Base-by-base conservation (phyloP, 2,113 vertebrate species). In the Hypomesus transpacificus region DNA sequence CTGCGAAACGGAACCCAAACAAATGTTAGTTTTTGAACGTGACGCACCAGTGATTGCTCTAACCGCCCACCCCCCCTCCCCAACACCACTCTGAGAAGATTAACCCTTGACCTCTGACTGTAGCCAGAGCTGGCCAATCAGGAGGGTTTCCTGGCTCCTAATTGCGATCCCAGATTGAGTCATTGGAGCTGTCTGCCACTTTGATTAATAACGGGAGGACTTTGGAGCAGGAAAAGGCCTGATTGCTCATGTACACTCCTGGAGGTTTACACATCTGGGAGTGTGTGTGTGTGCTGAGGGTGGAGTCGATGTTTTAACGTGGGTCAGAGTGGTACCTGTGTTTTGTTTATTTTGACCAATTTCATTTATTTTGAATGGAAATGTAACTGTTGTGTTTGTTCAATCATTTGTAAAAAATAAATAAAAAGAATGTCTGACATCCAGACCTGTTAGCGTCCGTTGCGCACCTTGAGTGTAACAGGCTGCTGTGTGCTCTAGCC, bases 101-200 rank as follows among this genome's bases (percentile, higher is more conserved):
- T 87, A 89, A 88, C 85, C 85, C 34, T 72, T 84, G 70, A 85
- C 81, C 85, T 56, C 8, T 0, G 34, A 63, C 68, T 73, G 51
- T 64, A 77, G 80, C 54, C 74, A 68, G 61, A 46, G 67, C 34
- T 2, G 46, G 31, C 83, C 85, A 89, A 89, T 89, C 84, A 79
- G 82, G 68, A 72, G 2, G 74, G 69, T 82, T 81, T 87, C 78
- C 82, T 84, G 83, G 58, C 50, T 72, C 76, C 74, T 85, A 84
- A 87, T 84, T 86, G 78, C 78, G 61, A 59, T 11, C 63, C 80
- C 21, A 75, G 84, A 89, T 86, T 85, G 79, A 81, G 68, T 81
- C 65, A 72, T 86, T 83, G 74, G 71, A 79, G 75, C 83, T 82
- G 83, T 87, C 84, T 26, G 71, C 68, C 76, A 65, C 56, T 80